Conservation (phyloP, 2,888 invertebrate species). For the Halictus quadricinctus region DNA sequence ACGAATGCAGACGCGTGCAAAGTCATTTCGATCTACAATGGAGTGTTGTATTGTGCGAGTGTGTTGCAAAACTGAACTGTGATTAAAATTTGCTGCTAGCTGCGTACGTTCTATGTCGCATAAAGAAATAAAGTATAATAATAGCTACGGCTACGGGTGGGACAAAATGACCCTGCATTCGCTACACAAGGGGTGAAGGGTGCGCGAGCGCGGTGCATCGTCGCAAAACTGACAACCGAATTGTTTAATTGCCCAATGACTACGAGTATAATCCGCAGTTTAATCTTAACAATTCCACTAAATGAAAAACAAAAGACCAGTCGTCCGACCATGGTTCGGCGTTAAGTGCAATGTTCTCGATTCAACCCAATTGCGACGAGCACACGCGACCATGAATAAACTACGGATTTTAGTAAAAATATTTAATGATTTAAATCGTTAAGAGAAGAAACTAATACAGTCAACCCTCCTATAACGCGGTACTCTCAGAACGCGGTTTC, state of each 20-base stretch:
- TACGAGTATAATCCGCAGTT: no score
- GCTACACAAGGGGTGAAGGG: background rate
- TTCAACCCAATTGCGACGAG: background rate
- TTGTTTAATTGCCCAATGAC: background rate
- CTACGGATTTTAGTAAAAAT: background rate
- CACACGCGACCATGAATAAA: background rate
- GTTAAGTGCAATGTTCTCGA: background rate
- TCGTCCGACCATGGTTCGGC: background rate
- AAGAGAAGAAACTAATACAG: no score
- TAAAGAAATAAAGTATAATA: background rate
- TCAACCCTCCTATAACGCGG: no score
- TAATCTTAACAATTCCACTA: background rate
- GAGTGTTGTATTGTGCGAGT: background rate
- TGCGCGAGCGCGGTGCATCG: background rate
- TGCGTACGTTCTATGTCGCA: background rate
- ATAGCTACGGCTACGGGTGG: background rate
- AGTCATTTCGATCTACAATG: background rate
- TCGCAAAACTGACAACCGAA: background rate
- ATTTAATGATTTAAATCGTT: no score
- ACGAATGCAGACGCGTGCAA: background rate
- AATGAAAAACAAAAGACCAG: background rate
- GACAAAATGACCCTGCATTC: constrained; percentile 7
- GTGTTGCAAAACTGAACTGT: background rate
- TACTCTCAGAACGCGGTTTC: no score
- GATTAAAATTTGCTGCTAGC: background rate